phyloP scores from a whole-genome alignment of 2,113 vertebrate genomes.

The Peucedramus taeniatus region DNA sequence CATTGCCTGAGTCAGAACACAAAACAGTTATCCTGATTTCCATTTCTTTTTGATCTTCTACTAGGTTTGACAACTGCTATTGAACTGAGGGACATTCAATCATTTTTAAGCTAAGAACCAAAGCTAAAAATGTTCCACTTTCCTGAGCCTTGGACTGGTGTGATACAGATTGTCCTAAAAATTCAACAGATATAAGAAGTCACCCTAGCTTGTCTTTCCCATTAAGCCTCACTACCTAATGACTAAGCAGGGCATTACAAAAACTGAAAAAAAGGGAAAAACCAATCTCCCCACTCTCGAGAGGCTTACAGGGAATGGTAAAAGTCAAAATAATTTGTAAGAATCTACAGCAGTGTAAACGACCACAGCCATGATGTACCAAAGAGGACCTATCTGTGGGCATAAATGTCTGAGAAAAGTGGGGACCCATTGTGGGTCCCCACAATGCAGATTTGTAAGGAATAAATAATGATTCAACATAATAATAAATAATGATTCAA shows the following conservation, averaged over 20 bases:
- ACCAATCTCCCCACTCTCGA: accelerated
- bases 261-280: background rate
- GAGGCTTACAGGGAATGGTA: background rate
- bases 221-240: background rate
- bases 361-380: background rate
- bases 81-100: background rate
- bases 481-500: background rate
- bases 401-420: background rate
- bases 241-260: background rate
- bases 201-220: background rate
- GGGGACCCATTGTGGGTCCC: background rate
- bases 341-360: background rate
- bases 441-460: background rate
- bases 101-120: background rate
- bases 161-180: background rate
- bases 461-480: background rate
- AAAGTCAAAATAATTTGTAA: background rate
- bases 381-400: background rate
- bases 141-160: background rate
- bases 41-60: background rate
- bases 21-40: background rate
- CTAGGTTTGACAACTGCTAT: background rate
- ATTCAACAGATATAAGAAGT: background rate
- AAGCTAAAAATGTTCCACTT: background rate
- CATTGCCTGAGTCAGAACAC: background rate